phyloP scores from a whole-genome alignment of 2,113 vertebrate species.

The Tupaia tana region DNA sequence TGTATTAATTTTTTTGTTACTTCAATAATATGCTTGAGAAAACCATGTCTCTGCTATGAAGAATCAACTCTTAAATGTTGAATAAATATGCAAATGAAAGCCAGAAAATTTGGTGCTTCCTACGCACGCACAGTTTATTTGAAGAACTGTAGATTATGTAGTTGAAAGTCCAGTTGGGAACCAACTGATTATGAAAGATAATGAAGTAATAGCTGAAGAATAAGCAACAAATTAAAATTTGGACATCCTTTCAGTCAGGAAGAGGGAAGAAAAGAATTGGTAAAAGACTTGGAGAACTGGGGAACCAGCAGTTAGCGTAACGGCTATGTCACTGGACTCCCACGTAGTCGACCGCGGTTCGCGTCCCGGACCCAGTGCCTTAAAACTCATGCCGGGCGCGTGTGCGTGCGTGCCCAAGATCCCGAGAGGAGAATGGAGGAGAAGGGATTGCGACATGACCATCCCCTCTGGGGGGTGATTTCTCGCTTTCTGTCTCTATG shows the following conservation, averaged over 20 bases:
- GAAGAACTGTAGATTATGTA: not conserved
- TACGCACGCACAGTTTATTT: not conserved
- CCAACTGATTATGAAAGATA: not conserved
- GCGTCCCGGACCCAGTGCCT: no score
- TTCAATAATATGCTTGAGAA: not conserved
- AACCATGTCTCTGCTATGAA: not conserved
- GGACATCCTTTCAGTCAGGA: not conserved
- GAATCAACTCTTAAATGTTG: not conserved
- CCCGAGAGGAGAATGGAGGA: no score
- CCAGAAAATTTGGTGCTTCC: not conserved
- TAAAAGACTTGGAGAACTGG: not conserved
- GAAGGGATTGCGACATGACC: no score
- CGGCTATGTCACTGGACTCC: no score
- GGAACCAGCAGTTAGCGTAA: no score
- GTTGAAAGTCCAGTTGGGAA: not conserved
- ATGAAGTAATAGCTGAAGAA: not conserved
- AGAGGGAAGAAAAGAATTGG: not conserved
- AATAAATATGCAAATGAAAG: not conserved
- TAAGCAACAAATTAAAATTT: not conserved
- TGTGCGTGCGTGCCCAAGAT: no score
- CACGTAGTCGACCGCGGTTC: no score
- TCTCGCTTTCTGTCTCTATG: no score
- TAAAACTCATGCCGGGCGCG: no score
- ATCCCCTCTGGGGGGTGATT: no score
- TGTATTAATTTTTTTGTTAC: not conserved